A percentile compares a stretch with the other conserved stretches of the same genome.
phyloP scores from a whole-genome alignment of 2,113 vertebrate genomes.

The Cryptomyrus ogoouensis region DNA sequence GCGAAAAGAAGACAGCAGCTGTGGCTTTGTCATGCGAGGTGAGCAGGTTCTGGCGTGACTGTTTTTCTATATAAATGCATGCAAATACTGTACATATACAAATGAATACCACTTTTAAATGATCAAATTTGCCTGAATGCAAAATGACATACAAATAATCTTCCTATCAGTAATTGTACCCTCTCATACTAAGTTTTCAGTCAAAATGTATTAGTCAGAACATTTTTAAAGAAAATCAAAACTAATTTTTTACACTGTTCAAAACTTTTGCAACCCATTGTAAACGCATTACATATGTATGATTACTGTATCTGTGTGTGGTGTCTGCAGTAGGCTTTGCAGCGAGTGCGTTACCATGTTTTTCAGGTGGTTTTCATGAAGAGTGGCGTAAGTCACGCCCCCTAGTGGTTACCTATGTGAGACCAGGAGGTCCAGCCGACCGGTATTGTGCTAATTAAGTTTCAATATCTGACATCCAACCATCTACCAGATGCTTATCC shows the following conservation, averaged over 20 bases:
- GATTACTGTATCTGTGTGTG: background rate
- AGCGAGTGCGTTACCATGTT: constrained; percentile 17
- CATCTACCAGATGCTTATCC: background rate
- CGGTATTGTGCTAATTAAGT: constrained; percentile 61
- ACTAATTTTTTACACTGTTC: background rate
- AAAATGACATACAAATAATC: background rate
- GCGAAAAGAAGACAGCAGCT: constrained; percentile 93
- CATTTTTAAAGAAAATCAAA: background rate
- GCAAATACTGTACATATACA: background rate
- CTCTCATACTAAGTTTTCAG: background rate
- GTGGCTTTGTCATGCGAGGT: constrained; percentile 96
- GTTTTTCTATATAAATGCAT: background rate
- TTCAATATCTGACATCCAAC: background rate
- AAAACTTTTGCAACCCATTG: background rate
- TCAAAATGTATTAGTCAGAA: background rate
- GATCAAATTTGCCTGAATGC: background rate
- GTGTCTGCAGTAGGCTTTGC: background rate
- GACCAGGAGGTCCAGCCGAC: constrained; percentile 89
- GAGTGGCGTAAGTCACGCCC: constrained; percentile 89
- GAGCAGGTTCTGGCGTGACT: background rate
- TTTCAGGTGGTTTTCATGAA: constrained; percentile 88
- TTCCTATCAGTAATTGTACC: background rate
- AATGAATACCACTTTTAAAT: background rate
- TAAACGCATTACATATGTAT: background rate
- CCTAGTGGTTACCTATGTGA: constrained; percentile 79